Conservation (phyloP, 2,888 invertebrate species). For the Dinocampus coccinellae region DNA sequence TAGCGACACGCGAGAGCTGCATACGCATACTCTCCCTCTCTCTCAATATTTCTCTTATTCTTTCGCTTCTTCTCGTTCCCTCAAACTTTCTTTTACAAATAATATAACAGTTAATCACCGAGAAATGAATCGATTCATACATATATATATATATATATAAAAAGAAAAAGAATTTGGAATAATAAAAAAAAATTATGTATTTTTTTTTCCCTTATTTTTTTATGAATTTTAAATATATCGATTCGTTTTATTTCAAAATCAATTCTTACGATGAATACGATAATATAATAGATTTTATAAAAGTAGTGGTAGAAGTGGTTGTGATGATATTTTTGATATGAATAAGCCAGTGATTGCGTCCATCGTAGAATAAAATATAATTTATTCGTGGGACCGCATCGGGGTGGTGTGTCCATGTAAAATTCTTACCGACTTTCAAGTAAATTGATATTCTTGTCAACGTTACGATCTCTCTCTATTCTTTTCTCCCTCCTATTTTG, state of each 20-base stretch:
- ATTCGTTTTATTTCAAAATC: not conserved
- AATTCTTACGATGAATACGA: not conserved
- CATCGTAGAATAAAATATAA: slow-evolving; percentile 62
- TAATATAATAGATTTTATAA: not conserved
- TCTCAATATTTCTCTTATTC: not conserved
- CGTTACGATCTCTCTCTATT: slow-evolving; percentile 30
- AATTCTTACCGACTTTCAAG: slow-evolving; percentile 36
- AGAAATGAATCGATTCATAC: not conserved
- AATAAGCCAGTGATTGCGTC: slow-evolving; percentile 65
- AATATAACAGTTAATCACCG: not conserved
- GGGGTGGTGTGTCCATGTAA: slow-evolving; percentile 41
- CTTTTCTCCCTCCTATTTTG: not conserved
- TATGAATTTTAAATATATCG: not conserved
- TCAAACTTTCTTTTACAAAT: not conserved
- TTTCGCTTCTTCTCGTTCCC: not conserved
- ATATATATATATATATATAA: too few species aligned
- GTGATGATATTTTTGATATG: slow-evolving; percentile 43
- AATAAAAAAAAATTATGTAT: not conserved
- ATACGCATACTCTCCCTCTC: not conserved
- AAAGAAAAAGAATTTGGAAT: not conserved
- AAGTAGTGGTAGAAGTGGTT: not conserved
- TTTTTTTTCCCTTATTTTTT: not conserved
- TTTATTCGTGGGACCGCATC: slow-evolving; percentile 58
- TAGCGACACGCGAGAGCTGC: not conserved
- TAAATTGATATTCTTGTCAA: slow-evolving; percentile 51